Evolutionary conservation across 2,888 invertebrate species (phyloP).

Genomic region (Liposcelis brunnea): DNA sequence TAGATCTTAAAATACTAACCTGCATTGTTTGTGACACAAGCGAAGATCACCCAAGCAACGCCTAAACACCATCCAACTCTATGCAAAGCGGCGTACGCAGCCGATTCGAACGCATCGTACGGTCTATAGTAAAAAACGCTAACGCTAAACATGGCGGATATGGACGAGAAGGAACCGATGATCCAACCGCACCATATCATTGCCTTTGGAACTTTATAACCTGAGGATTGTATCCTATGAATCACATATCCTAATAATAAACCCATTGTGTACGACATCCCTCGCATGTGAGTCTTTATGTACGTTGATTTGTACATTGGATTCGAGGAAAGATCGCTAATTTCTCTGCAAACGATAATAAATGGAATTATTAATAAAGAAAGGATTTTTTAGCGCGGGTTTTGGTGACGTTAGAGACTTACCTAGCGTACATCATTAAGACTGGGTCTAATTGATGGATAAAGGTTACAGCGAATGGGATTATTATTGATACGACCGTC

Average conservation of each 20-base stretch:
- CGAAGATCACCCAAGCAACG: constrained; percentile 45
- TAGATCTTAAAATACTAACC: too few relatives aligned
- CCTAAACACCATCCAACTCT: constrained; percentile 49
- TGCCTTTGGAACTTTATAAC: constrained; percentile 29
- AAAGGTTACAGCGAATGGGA: constrained; percentile 42
- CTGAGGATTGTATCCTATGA: constrained; percentile 40
- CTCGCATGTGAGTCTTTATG: constrained; percentile 59
- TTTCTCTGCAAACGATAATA: constrained; percentile 35
- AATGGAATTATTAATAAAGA: constrained; percentile 8
- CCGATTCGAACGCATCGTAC: constrained; percentile 38
- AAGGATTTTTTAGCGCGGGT: not conserved
- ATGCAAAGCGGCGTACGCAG: constrained; percentile 46
- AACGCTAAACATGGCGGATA: constrained; percentile 41
- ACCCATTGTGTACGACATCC: constrained; percentile 50
- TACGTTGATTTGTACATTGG: constrained; percentile 45
- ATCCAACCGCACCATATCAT: constrained; percentile 17
- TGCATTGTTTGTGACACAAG: constrained; percentile 47
- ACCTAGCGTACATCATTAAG: constrained; percentile 48
- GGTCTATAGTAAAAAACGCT: constrained; percentile 44
- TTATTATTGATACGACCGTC: constrained; percentile 31
- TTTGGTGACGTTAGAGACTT: constrained; percentile 24
- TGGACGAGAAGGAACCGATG: constrained; percentile 27
- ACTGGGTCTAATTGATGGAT: constrained; percentile 45
- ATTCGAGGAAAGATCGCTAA: constrained; percentile 43
- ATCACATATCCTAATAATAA: constrained; percentile 45